Percentiles rank a stretch among this genome's conserved stretches.
Evolutionary conservation across 2,113 vertebrate genomes (phyloP).

Genomic region (Albula goreensis): DNA sequence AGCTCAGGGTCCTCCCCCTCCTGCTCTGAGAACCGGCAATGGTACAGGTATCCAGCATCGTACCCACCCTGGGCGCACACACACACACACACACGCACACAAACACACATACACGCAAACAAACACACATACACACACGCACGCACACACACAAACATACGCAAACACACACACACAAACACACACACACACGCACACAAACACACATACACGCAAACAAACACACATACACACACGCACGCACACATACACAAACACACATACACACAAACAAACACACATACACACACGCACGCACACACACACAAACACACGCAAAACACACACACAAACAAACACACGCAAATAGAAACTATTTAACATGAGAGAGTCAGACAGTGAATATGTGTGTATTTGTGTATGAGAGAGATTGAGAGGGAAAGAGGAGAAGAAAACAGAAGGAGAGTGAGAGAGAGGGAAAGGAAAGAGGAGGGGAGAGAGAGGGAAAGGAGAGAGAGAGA

Average conservation of each 20-base stretch:
- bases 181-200: too few relatives aligned
- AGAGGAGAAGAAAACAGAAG: too few relatives aligned
- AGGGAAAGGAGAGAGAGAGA: background rate
- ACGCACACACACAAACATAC: background rate
- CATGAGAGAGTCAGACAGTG: slow-evolving; percentile 12
- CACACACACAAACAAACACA: too few relatives aligned
- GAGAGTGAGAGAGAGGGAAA: background rate
- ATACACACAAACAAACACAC: too few relatives aligned
- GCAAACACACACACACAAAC: background rate
- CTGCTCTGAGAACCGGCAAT: slow-evolving; percentile 80
- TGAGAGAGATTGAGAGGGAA: too few relatives aligned
- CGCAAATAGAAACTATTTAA: too few relatives aligned
- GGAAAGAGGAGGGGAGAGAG: background rate
- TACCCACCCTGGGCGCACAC: slow-evolving; percentile 75
- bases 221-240: too few relatives aligned
- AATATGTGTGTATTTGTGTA: background rate
- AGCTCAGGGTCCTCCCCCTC: slow-evolving; percentile 51
- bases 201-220: too few relatives aligned
- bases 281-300: too few relatives aligned
- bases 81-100: slow-evolving; percentile 27
- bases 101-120: slow-evolving; percentile 12
- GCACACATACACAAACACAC: too few relatives aligned
- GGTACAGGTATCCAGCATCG: slow-evolving; percentile 88
- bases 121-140: background rate
- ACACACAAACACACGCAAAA: too few relatives aligned